Evolutionary conservation across 2,113 vertebrate genomes (phyloP), one percentile per base, ranked within the genome.

Genomic region (Atlantisia rogersi): DNA sequence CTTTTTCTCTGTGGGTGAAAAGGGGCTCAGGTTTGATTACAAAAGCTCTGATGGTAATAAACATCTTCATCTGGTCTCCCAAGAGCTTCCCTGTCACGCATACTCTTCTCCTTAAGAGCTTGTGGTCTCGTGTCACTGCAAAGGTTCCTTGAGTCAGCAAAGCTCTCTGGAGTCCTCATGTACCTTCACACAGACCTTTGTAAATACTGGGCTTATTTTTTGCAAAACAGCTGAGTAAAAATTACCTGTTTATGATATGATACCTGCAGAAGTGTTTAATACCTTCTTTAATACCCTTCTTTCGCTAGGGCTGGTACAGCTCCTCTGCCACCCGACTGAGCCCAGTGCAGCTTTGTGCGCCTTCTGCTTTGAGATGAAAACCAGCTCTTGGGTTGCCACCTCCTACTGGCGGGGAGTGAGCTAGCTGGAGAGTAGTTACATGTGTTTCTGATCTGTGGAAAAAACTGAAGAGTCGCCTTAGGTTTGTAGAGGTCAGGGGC

Each of bases 81-180:
- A 67, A 76, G 53, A 80, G 62, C 35, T 94, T 22, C 35, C 50
- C 48, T 82, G 71, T 44, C 50, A 28, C 0, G 0, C 4, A 3
- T 79, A 63, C 0, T 0, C 78, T 53, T 88, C 25, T 94, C 32
- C 86, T 81, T 81, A 63, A 48, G 40, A 92, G 44, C 56, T 55
- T 60, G 75, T 67, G 76, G 46, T 88, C 60, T 93, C 56, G 32
- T 92, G 82, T 91, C 83, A 52, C 65, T 84, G 62, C 60, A 75
- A 44, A 77, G 68, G n/a, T 29, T 94, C 58, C 39, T 62, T 86
- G 94, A 88, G 80, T 93, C 73, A 92, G 87, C 87, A 86, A 40
- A 90, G 71, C 62, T 91, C 5, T 2, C 56, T 89, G 65, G 42
- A 67, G 71, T 3, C 11, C 73, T 81, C 79, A 68, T 13, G 10